Conservation (phyloP, 2,888 invertebrate species). For the Strigamia crassipes region DNA sequence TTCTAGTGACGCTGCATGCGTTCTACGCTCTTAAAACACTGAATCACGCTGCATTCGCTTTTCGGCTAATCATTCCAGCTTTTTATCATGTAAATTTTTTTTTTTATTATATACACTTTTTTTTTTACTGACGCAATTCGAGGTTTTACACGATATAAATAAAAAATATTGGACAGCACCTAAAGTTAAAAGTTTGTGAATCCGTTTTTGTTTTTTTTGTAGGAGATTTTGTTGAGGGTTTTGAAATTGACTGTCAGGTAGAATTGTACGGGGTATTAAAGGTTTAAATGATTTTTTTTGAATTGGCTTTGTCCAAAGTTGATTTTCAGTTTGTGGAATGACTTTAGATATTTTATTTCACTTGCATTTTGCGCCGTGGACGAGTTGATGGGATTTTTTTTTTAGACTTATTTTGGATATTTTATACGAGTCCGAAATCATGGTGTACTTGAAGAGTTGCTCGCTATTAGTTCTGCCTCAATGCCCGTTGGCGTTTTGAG, state of each 20-base stretch:
- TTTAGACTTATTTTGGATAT: conserved; percentile 34
- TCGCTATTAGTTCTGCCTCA: conserved; percentile 33
- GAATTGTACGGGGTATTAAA: too few relatives aligned
- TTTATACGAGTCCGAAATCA: conserved; percentile 15
- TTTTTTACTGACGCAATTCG: neutral
- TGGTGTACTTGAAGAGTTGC: neutral
- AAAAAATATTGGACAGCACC: neutral
- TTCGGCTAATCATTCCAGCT: conserved; percentile 28
- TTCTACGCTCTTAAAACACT: conserved; percentile 38
- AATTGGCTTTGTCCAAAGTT: neutral
- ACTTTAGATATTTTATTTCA: neutral
- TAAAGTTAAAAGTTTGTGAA: too few relatives aligned
- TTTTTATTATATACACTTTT: neutral
- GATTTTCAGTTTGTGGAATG: neutral
- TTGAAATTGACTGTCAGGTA: too few relatives aligned
- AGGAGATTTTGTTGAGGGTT: too few relatives aligned
- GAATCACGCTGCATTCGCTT: conserved; percentile 32
- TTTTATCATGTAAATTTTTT: conserved; percentile 36
- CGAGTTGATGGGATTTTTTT: conserved; percentile 24
- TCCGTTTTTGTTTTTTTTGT: too few relatives aligned
- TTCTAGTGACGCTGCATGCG: conserved; percentile 33
- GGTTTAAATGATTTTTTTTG: too few relatives aligned
- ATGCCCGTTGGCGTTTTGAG: conserved; percentile 4
- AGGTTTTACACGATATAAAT: too few relatives aligned
- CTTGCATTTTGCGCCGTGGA: neutral